A percentile compares a stretch with the other conserved stretches of the same genome.
Conservation (phyloP, 2,113 vertebrate genomes). For the Grammomys surdaster region DNA sequence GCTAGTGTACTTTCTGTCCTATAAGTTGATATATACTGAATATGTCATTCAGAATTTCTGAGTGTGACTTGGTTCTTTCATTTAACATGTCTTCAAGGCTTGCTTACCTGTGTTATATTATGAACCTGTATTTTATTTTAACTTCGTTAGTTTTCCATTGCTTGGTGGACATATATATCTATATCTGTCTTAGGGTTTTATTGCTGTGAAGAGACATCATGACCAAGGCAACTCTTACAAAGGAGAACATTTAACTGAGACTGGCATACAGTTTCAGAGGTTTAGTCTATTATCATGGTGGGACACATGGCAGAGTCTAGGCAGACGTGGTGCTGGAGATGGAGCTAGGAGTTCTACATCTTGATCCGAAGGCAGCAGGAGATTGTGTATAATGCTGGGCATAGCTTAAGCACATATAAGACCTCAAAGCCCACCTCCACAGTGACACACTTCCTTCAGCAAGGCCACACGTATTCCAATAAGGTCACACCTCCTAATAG, state of each 20-base stretch:
- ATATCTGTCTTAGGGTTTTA: background rate
- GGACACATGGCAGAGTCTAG: background rate
- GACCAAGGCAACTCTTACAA: too few relatives aligned
- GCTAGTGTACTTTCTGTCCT: background rate
- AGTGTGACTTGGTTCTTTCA: background rate
- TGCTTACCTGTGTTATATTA: background rate
- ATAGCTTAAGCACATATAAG: background rate
- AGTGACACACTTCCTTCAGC: background rate
- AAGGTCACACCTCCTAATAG: background rate
- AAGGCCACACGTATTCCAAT: background rate
- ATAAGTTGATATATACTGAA: background rate
- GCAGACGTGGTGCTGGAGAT: background rate
- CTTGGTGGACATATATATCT: background rate
- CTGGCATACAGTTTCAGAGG: background rate
- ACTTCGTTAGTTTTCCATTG: background rate
- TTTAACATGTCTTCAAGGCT: background rate
- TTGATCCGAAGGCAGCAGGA: background rate
- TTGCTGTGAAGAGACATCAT: background rate
- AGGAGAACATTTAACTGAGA: too few relatives aligned
- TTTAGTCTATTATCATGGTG: background rate
- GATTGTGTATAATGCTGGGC: background rate
- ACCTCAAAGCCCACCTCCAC: background rate
- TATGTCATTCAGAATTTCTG: background rate
- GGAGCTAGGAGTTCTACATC: background rate
- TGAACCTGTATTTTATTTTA: background rate